Evolutionary conservation across 2,888 invertebrate species (phyloP).

Genomic region (Erebia aethiops): DNA sequence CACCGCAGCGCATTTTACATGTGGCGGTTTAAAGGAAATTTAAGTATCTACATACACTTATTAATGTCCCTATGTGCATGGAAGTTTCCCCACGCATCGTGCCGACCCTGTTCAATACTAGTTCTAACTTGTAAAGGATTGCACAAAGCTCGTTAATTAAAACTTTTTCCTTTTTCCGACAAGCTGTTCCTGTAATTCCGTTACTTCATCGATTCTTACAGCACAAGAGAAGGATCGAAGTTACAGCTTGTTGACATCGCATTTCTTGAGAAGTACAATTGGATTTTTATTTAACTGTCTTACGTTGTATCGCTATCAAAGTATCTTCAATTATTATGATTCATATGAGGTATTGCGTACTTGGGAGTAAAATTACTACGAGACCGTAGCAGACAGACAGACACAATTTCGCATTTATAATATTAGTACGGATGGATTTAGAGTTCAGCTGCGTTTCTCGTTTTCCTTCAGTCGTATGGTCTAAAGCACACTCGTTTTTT

Average conservation of each 20-base stretch:
- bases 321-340: neutral
- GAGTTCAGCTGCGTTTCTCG: no score
- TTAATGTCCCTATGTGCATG: no score
- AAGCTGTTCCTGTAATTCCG: slow-evolving; percentile 29
- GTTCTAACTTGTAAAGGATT: slow-evolving; percentile 23
- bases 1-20: no score
- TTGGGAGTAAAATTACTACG: neutral
- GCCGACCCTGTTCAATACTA: neutral
- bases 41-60: no score
- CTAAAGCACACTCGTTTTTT: no score
- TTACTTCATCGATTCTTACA: slow-evolving; percentile 29
- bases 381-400: no score
- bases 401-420: no score
- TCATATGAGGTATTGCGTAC: neutral
- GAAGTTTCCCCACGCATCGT: neutral
- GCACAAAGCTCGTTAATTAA: slow-evolving; percentile 28
- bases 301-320: neutral
- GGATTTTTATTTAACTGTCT: neutral
- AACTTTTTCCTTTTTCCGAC: slow-evolving; percentile 33
- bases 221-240: slow-evolving; percentile 14
- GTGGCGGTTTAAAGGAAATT: no score
- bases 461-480: no score
- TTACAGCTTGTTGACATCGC: slow-evolving; percentile 23
- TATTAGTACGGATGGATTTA: no score
- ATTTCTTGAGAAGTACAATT: slow-evolving; percentile 11